Conservation (phyloP, 2,888 invertebrate species). For the Schizotus pectinicornis region DNA sequence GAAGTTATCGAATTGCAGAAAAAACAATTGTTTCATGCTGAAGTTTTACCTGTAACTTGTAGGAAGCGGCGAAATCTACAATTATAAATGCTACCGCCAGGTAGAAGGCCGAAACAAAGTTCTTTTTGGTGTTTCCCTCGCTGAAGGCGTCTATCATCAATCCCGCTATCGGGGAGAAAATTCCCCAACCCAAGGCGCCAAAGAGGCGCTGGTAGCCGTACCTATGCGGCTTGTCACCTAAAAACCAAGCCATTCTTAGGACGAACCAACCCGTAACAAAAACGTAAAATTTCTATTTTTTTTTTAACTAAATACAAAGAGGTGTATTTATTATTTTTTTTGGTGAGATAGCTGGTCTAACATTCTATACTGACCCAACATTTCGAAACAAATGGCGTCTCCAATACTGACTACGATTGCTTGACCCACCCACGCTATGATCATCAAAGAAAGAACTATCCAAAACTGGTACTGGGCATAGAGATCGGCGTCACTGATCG, state of each 20-base stretch:
- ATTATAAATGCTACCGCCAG: conserved; percentile 71
- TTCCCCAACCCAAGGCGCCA: conserved; percentile 88
- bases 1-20: conserved; percentile 44
- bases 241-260: conserved; percentile 4
- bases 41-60: conserved; percentile 64
- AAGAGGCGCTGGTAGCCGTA: conserved; percentile 89
- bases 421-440: conserved; percentile 84
- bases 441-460: conserved; percentile 76
- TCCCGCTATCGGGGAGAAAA: conserved; percentile 77
- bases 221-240: conserved; percentile 73
- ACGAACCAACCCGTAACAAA: too few species aligned
- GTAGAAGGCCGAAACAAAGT: conserved; percentile 83
- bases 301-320: background rate
- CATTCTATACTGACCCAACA: conserved; percentile 67
- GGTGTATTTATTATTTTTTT: background rate
- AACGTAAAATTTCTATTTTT: too few species aligned
- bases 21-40: background rate
- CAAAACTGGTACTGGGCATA: conserved; percentile 71
- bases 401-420: conserved; percentile 86
- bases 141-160: conserved; percentile 79
- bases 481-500: conserved; percentile 54
- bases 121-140: conserved; percentile 67
- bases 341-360: too few species aligned
- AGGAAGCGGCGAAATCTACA: conserved; percentile 71
- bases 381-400: conserved; percentile 87